Evolutionary conservation across 1,140 invertebrate species (phyloP).

Genomic region (Halictus rubicundus): DNA sequence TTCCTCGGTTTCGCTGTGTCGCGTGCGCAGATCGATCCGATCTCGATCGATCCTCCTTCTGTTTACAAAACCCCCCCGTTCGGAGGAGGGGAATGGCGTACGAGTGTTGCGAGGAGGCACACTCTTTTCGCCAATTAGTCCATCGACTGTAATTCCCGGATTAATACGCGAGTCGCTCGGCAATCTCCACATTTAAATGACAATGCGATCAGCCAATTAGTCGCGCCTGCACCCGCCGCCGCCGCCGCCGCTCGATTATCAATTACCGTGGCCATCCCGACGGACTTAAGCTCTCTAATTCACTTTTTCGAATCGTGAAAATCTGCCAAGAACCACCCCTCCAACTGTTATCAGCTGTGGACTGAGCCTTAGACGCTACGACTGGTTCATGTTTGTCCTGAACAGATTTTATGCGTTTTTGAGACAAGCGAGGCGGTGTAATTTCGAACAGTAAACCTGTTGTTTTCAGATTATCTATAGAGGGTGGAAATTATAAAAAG

Average conservation of each 20-base stretch:
- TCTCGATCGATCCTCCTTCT: not conserved
- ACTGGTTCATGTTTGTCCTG: too few species aligned
- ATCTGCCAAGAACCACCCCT: not conserved
- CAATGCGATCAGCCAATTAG: conserved; percentile 74
- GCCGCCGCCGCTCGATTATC: conserved; percentile 69
- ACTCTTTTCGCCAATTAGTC: conserved; percentile 70
- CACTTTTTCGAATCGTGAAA: conserved; percentile 34
- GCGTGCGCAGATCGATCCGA: conserved; percentile 9
- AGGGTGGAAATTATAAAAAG: too few species aligned
- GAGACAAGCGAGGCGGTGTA: too few species aligned
- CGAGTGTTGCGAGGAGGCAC: not conserved
- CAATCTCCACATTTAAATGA: conserved; percentile 73
- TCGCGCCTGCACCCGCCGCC: conserved; percentile 40
- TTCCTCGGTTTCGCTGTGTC: not conserved
- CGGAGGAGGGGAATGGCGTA: not conserved
- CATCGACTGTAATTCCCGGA: conserved; percentile 67
- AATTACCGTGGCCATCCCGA: conserved; percentile 73
- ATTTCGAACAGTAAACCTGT: too few species aligned
- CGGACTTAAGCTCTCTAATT: conserved; percentile 48
- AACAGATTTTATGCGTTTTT: too few species aligned
- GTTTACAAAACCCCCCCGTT: not conserved
- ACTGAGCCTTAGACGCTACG: not conserved
- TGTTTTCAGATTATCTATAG: too few species aligned
- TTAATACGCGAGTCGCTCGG: conserved; percentile 67
- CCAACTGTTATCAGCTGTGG: conserved; percentile 14